phyloP scores from a whole-genome alignment of 2,888 invertebrate genomes.

The Lithophane semibrunnea region DNA sequence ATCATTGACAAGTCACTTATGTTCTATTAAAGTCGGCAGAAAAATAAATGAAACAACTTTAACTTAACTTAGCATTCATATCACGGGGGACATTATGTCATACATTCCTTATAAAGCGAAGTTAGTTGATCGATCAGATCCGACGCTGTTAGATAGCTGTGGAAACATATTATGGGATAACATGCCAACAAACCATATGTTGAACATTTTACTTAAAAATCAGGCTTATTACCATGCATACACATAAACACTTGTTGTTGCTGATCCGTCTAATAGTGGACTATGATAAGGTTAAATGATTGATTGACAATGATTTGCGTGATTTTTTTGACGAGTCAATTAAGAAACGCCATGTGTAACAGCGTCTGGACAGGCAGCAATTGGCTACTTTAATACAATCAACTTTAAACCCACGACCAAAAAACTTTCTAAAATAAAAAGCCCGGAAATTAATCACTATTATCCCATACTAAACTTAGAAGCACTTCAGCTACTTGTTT shows the following conservation, averaged over 20 bases:
- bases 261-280: neutral
- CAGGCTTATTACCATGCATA: neutral
- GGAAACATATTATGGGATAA: neutral
- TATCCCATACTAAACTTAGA: neutral
- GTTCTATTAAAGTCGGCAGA: slow-evolving; percentile 30
- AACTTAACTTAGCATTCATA: slow-evolving; percentile 47
- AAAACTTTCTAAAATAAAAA: slow-evolving; percentile 36
- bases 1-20: slow-evolving; percentile 25
- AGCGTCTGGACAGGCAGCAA: neutral
- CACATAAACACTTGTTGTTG: neutral
- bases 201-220: neutral
- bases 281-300: slow-evolving; percentile 25
- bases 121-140: slow-evolving; percentile 43
- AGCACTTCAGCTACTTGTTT: slow-evolving; percentile 38
- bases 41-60: slow-evolving; percentile 48
- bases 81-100: slow-evolving; percentile 43
- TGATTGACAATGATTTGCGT: slow-evolving; percentile 24
- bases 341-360: neutral
- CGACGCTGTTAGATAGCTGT: slow-evolving; percentile 1
- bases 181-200: neutral
- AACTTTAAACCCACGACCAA: neutral
- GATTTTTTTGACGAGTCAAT: slow-evolving; percentile 23
- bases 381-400: neutral
- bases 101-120: slow-evolving; percentile 57
- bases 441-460: slow-evolving; percentile 26